Conservation (phyloP, 1,140 invertebrate genomes). For the Sogatella furcifera region DNA sequence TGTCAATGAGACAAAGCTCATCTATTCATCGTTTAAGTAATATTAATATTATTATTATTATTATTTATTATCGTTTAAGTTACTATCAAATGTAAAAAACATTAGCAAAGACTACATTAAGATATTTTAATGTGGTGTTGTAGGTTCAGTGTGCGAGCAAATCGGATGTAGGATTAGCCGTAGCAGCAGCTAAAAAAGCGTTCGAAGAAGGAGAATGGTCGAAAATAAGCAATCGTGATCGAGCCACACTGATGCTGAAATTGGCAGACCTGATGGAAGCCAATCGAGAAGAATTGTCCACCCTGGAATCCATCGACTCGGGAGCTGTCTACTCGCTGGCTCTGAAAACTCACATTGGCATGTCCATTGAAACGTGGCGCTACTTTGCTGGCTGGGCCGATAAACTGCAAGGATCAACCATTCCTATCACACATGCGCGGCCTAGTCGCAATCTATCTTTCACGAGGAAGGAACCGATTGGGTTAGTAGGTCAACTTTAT, state of each 20-base stretch:
- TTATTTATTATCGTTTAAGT: too few species aligned
- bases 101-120: too few species aligned
- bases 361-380: slow-evolving; percentile 87
- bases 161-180: slow-evolving; percentile 78
- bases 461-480: slow-evolving; percentile 79
- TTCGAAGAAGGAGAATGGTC: slow-evolving; percentile 82
- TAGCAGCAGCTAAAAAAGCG: slow-evolving; percentile 71
- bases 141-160: slow-evolving; percentile 61
- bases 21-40: too few species aligned
- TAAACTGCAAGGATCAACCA: slow-evolving; percentile 85
- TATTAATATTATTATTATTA: too few species aligned
- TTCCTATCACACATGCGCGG: slow-evolving; percentile 77
- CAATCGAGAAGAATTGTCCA: slow-evolving; percentile 88
- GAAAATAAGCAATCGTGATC: slow-evolving; percentile 74
- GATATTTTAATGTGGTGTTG: background rate
- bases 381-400: slow-evolving; percentile 93
- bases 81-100: too few species aligned
- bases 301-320: slow-evolving; percentile 83
- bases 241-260: slow-evolving; percentile 59
- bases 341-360: slow-evolving; percentile 86
- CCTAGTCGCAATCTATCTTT: slow-evolving; percentile 84
- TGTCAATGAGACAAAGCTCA: too few species aligned
- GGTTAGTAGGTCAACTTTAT: slow-evolving; percentile 18
- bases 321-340: slow-evolving; percentile 93
- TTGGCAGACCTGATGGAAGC: slow-evolving; percentile 88